These are phyloP conservation scores for Paedocypris micromegethes DNA, from an alignment of 2,797 vertebrate species.

Conservation along the genomic window DNA sequence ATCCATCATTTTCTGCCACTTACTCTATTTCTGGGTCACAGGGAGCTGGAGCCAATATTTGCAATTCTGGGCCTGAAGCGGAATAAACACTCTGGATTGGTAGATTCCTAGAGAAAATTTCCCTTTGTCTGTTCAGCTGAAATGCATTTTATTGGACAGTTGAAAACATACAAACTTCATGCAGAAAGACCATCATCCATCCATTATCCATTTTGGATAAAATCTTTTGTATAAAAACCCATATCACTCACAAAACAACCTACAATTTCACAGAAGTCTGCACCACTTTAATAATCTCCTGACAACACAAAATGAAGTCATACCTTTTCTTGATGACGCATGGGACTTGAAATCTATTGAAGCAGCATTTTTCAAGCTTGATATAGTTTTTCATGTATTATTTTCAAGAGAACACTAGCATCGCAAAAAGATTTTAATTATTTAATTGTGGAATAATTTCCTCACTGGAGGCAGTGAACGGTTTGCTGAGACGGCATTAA, in stretches of 20 bases:
- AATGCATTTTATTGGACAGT: too few species aligned
- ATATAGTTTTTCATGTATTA: slow-evolving; percentile 48
- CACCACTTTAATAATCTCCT: slow-evolving; percentile 16
- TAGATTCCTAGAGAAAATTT: too few species aligned
- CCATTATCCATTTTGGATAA: too few species aligned
- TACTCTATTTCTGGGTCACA: too few species aligned
- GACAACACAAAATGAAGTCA: slow-evolving; percentile 14
- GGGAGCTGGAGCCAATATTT: too few species aligned
- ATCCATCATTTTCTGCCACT: too few species aligned
- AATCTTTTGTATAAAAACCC: neutral
- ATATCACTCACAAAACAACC: slow-evolving; percentile 4
- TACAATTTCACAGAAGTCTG: slow-evolving; percentile 19
- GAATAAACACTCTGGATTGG: too few species aligned
- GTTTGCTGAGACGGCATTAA: slow-evolving; percentile 61
- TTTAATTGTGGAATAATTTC: slow-evolving; percentile 66
- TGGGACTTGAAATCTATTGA: slow-evolving; percentile 58
- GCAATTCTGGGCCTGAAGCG: too few species aligned
- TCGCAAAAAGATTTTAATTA: slow-evolving; percentile 76
- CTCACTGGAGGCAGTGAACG: slow-evolving; percentile 55
- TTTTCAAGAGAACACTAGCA: slow-evolving; percentile 47
- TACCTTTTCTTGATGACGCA: slow-evolving; percentile 12
- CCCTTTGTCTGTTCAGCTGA: too few species aligned
- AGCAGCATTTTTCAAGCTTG: slow-evolving; percentile 58
- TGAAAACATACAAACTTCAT: too few species aligned
- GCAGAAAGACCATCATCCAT: too few species aligned